phyloP scores from a whole-genome alignment of 2,113 vertebrate genomes.

The Bos indicus region DNA sequence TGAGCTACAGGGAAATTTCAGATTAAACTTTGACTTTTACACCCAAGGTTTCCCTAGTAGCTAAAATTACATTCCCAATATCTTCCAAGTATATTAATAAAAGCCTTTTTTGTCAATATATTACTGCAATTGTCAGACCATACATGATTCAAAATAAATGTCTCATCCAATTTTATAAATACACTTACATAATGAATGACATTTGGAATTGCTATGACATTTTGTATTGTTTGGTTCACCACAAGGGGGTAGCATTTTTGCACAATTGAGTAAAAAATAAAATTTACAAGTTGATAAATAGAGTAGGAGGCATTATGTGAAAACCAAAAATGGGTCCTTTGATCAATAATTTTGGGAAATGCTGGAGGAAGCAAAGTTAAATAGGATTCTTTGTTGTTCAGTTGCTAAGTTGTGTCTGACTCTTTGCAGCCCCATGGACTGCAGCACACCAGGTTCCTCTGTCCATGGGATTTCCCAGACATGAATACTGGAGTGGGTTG shows the following conservation, averaged over 20 bases:
- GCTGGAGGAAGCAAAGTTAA: neutral
- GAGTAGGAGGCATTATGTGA: neutral
- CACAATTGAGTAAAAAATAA: neutral
- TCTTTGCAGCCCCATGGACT: neutral
- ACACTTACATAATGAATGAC: neutral
- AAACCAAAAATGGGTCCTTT: neutral
- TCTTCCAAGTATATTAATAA: neutral
- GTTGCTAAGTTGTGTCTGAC: neutral
- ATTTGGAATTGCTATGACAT: neutral
- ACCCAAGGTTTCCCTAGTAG: neutral
- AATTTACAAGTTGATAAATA: neutral
- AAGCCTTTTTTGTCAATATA: neutral
- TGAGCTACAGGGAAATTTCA: neutral
- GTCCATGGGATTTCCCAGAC: neutral
- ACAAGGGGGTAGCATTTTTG: conserved; percentile 19
- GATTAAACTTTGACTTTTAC: neutral
- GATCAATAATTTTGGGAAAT: neutral
- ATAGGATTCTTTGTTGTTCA: neutral
- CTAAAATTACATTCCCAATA: neutral
- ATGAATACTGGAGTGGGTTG: neutral
- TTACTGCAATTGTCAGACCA: neutral
- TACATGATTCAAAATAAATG: neutral
- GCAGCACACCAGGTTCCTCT: neutral
- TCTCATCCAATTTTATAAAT: neutral
- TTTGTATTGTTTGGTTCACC: neutral